Percentiles rank a stretch among this genome's conserved stretches.
These are phyloP conservation scores for Physella acuta DNA, from an alignment of 1,140 invertebrate genomes.

Conservation along the genomic window DNA sequence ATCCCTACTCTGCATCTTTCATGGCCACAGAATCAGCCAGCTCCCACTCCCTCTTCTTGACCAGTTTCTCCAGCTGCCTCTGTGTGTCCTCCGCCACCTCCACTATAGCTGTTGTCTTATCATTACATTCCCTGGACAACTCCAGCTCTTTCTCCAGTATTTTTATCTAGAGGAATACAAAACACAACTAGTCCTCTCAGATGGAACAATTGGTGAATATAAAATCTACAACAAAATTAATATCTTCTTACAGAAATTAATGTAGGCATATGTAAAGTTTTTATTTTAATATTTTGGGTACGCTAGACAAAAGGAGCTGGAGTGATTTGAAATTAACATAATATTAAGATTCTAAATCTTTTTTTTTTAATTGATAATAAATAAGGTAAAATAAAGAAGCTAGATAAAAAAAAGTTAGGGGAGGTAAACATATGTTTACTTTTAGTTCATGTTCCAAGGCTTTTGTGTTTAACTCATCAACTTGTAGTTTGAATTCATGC, in stretches of 20 bases:
- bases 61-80: conserved; percentile 45
- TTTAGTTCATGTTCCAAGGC: conserved; percentile 54
- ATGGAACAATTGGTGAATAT: too few species aligned
- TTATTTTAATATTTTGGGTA: too few species aligned
- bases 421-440: too few species aligned
- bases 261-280: too few species aligned
- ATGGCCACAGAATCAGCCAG: conserved; percentile 47
- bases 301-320: too few species aligned
- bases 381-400: too few species aligned
- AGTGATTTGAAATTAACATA: too few species aligned
- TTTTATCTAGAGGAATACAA: conserved; percentile 40
- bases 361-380: too few species aligned
- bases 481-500: conserved; percentile 53
- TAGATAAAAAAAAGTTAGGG: background rate
- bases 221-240: too few species aligned
- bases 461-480: conserved; percentile 54
- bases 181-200: too few species aligned
- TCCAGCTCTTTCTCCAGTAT: conserved; percentile 54
- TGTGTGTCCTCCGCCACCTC: conserved; percentile 37
- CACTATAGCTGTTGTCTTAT: conserved; percentile 42
- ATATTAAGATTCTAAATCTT: too few species aligned
- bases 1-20: conserved; percentile 50
- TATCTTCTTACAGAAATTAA: too few species aligned
- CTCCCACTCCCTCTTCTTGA: conserved; percentile 57
- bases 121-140: conserved; percentile 39